Evolutionary conservation across 2,113 vertebrate species (phyloP).

Genomic region (Ctenodactylus gundi): DNA sequence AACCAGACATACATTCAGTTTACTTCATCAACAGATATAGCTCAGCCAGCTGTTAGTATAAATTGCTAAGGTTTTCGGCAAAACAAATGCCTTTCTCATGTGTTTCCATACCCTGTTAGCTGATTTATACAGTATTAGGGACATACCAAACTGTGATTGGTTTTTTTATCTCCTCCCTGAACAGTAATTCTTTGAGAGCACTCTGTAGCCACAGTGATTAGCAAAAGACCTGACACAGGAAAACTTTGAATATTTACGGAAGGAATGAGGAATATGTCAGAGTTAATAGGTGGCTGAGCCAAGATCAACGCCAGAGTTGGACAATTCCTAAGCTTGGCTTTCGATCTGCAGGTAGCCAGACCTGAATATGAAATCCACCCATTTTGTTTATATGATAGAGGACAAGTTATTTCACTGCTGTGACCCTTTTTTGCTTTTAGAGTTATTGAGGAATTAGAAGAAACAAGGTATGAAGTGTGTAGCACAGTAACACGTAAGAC

Average conservation of each 20-base stretch:
- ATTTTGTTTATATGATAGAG: not conserved
- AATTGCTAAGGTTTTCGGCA: not conserved
- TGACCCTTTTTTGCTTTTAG: not conserved
- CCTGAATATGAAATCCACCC: not conserved
- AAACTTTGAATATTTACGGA: slow-evolving; percentile 28
- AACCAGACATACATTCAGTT: not conserved
- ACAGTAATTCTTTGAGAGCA: not conserved
- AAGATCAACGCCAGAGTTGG: not conserved
- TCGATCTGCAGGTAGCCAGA: not conserved
- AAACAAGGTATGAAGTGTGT: not conserved
- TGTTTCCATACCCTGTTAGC: not conserved
- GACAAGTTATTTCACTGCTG: not conserved
- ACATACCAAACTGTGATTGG: not conserved
- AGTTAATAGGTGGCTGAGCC: not conserved
- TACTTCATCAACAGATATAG: not conserved
- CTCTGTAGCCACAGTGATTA: not conserved
- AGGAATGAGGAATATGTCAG: not conserved
- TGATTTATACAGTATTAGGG: not conserved
- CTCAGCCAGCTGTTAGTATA: not conserved
- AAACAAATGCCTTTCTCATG: not conserved
- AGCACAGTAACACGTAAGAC: not conserved
- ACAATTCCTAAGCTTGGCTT: not conserved
- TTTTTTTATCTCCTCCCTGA: not conserved
- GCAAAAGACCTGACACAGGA: not conserved
- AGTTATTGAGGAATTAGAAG: slow-evolving; percentile 35